phyloP scores from a whole-genome alignment of 2,113 vertebrate species.

The Mixornis gularis region DNA sequence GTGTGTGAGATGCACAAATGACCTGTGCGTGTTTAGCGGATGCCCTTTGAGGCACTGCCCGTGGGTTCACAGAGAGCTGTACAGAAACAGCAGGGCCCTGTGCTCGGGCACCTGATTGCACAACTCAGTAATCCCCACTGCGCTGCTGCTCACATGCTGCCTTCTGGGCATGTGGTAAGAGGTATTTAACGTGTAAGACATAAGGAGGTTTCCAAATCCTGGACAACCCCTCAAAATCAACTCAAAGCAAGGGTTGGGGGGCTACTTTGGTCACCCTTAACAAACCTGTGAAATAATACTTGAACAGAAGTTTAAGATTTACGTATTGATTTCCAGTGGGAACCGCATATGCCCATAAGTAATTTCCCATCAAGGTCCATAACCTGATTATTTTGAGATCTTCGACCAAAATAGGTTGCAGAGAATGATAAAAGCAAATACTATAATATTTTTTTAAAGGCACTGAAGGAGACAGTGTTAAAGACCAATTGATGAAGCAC shows the following conservation, averaged over 20 bases:
- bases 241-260: not conserved
- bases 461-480: not conserved
- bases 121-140: not conserved
- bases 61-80: accelerated
- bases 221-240: not conserved
- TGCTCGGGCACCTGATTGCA: not conserved
- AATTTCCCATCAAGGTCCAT: not conserved
- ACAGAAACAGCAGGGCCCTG: not conserved
- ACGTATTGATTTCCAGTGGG: not conserved
- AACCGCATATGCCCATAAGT: not conserved
- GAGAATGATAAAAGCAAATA: not conserved
- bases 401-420: not conserved
- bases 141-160: not conserved
- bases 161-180: accelerated
- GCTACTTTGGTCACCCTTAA: not conserved
- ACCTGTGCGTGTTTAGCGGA: accelerated
- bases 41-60: accelerated
- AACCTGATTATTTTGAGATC: not conserved
- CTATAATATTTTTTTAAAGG: accelerated
- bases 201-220: not conserved
- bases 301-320: not conserved
- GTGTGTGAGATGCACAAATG: accelerated
- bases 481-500: not conserved
- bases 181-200: not conserved
- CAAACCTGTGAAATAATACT: not conserved